phyloP scores from a whole-genome alignment of 1,140 invertebrate species.

The Pseudoatta argentina region DNA sequence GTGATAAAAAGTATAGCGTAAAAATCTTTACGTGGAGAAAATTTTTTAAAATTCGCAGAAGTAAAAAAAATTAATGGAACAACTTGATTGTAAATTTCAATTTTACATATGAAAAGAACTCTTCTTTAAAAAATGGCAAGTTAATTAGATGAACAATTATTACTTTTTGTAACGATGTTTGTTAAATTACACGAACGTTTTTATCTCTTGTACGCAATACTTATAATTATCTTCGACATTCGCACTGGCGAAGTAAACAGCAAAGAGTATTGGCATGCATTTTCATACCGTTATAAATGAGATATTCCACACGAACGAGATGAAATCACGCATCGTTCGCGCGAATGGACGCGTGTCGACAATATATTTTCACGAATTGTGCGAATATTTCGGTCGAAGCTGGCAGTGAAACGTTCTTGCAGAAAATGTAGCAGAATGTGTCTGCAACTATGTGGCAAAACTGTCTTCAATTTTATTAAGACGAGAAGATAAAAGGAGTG shows the following conservation, averaged over 20 bases:
- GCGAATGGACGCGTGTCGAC: background rate
- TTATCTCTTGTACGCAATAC: background rate
- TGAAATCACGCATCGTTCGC: background rate
- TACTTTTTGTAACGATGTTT: background rate
- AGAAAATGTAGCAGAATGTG: background rate
- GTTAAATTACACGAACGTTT: background rate
- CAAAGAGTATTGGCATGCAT: slow-evolving; percentile 4
- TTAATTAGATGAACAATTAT: background rate
- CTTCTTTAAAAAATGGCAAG: background rate
- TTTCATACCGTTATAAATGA: slow-evolving; percentile 19
- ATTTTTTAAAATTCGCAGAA: background rate
- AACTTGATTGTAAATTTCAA: background rate
- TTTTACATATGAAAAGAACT: background rate
- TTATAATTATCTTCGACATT: slow-evolving; percentile 2
- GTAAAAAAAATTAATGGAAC: background rate
- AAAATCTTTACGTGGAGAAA: background rate
- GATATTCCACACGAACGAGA: background rate
- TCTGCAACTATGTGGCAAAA: slow-evolving; percentile 9
- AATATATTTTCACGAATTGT: slow-evolving; percentile 24
- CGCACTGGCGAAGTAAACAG: slow-evolving; percentile 2
- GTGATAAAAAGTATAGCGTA: background rate
- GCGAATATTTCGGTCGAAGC: slow-evolving; percentile 33
- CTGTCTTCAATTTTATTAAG: slow-evolving; percentile 28
- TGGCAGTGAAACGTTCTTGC: slow-evolving; percentile 36
- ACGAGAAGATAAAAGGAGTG: background rate